Percentiles rank a stretch among this genome's conserved stretches.
Conservation (phyloP, 92 coral and sea anemone species). For the Micromussa lordhowensis region DNA sequence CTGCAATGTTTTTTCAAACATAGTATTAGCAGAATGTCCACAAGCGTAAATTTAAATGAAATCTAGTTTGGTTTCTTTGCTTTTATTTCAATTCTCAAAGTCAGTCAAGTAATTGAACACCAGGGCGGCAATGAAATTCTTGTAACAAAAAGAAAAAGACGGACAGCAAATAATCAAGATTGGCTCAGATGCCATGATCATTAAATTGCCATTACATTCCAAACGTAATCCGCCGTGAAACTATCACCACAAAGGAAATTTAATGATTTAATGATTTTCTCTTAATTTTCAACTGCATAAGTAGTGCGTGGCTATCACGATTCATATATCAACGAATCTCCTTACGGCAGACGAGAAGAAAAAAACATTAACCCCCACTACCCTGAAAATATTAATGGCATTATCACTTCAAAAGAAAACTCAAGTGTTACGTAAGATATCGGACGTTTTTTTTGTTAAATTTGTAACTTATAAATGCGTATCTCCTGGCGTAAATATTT, state of each 20-base stretch:
- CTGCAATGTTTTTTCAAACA: neutral
- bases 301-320: neutral
- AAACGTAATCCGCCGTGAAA: neutral
- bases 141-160: neutral
- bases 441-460: neutral
- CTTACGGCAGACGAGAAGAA: neutral
- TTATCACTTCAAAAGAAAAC: neutral
- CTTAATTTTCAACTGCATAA: neutral
- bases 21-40: neutral
- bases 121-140: neutral
- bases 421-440: neutral
- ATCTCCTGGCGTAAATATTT: neutral
- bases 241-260: neutral
- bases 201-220: neutral
- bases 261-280: neutral
- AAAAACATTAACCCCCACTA: neutral
- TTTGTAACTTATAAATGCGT: neutral
- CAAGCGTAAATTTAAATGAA: neutral
- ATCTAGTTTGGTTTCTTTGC: neutral
- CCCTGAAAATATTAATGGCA: neutral
- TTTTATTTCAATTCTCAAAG: neutral
- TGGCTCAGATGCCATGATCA: neutral
- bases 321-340: neutral
- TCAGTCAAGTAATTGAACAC: neutral
- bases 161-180: neutral